A percentile compares a stretch with the other conserved stretches of the same genome.
These are phyloP conservation scores for Caenorhabditis zanzibari DNA, from an alignment of 2,888 invertebrate genomes.

Conservation along the genomic window DNA sequence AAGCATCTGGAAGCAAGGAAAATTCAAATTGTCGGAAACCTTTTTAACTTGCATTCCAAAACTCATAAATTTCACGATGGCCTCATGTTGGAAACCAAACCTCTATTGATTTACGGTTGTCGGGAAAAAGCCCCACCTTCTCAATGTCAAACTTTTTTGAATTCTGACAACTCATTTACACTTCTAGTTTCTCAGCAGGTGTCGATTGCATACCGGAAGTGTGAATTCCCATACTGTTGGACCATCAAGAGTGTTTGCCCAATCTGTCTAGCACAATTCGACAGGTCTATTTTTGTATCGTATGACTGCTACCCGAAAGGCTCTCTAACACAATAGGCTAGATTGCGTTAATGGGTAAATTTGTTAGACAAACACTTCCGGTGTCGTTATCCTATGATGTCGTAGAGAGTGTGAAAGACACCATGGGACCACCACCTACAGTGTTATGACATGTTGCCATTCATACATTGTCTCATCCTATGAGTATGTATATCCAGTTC, in stretches of 20 bases:
- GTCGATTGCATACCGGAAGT: constrained; percentile 46
- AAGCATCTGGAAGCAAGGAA: background rate
- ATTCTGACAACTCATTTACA: constrained; percentile 15
- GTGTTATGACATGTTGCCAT: constrained; percentile 25
- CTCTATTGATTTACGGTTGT: constrained; percentile 36
- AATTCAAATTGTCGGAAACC: constrained; percentile 36
- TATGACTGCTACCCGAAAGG: constrained; percentile 40
- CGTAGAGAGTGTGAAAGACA: background rate
- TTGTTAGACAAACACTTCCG: constrained; percentile 63
- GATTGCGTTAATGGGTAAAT: constrained; percentile 63
- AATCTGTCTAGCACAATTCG: constrained; percentile 39
- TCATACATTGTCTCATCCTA: background rate
- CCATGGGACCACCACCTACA: constrained; percentile 40
- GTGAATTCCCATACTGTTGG: constrained; percentile 33
- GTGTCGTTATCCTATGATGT: constrained; percentile 57
- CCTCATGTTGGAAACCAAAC: constrained; percentile 52
- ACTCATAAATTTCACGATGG: constrained; percentile 32
- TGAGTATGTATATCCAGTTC: background rate
- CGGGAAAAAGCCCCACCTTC: constrained; percentile 25
- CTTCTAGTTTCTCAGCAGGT: constrained; percentile 8
- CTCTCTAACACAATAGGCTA: constrained; percentile 22
- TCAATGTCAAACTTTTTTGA: constrained; percentile 35
- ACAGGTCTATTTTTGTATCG: constrained; percentile 18
- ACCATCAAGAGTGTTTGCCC: constrained; percentile 41
- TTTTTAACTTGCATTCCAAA: constrained; percentile 16